Base-by-base conservation (phyloP, 2,888 invertebrate species). In the Chrysolina oricalcia region DNA sequence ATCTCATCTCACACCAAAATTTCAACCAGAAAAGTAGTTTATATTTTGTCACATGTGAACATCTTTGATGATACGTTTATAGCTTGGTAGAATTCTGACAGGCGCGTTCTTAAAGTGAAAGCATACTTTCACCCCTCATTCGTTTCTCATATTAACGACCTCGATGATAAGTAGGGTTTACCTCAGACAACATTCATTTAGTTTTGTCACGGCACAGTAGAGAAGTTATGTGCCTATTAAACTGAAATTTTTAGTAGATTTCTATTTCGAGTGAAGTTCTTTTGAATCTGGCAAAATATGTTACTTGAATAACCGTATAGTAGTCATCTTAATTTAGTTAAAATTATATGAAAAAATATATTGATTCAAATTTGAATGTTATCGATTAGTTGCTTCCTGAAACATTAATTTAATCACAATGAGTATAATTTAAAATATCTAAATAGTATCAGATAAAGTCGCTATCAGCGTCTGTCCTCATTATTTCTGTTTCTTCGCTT, bases 121-220 rank as follows among this genome's bases (percentile, higher is more conserved):
- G n/a, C 35, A 17, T 59, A 59, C 23, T 59, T 27, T 35, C 59
- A 59, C 23, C 59, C 59, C 35, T 59, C 35, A 27, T 35, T 27
- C 23, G 10, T 35, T 35, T 59, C 27, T 27, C 15, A 13, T 15
- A 13, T 35, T 35, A n/a, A 59, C n/a, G 59, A 15, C 27, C 6
- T 27, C 59, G 59, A n/a, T 59, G 2, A 59, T 8, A n/a, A 59
- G 10, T 15, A 10, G 15, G 59, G n/a, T 2, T 59, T 35, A 59
- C 27, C n/a, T 59, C 23, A 35, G 46, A 46, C 46, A 59, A 59
- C 27, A n/a, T 50, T 50, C 6, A 50, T 17, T 17, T n/a, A 17
- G 17, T 17, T 23, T 9, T n/a, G 9, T 35, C 59, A 27, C n/a
- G 59, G 15, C n/a, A n/a, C 21, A 8, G n/a, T 23, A 59, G 0